Conservation (phyloP, 2,797 vertebrate species). For the Pangasius larnaudii region DNA sequence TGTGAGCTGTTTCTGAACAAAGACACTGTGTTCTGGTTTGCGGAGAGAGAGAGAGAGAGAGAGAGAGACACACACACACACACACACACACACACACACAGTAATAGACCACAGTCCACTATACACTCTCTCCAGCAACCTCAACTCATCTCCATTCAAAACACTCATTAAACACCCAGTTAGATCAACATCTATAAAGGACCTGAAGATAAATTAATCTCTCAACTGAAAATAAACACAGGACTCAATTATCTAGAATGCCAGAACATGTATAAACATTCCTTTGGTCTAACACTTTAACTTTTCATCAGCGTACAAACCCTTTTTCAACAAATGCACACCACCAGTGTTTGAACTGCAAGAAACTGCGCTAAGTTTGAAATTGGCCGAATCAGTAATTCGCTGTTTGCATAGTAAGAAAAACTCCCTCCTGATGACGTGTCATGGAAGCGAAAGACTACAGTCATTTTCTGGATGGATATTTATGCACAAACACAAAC, state of each 20-base stretch:
- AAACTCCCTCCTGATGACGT: neutral
- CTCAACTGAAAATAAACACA: conserved; percentile 10
- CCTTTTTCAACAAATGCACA: neutral
- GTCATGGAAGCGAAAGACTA: neutral
- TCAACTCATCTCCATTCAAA: neutral
- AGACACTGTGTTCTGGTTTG: conserved; percentile 20
- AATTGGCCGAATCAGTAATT: neutral
- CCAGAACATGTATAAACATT: conserved; percentile 7
- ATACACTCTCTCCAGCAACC: neutral
- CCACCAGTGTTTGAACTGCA: neutral
- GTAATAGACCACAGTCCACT: neutral
- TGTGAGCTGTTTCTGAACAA: neutral
- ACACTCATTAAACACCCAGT: neutral
- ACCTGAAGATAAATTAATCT: neutral
- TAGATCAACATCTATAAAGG: neutral
- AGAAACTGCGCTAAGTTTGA: neutral
- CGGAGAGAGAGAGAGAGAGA: neutral
- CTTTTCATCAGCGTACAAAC: neutral
- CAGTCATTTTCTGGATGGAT: neutral
- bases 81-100: neutral
- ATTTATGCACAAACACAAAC: neutral
- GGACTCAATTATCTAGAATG: neutral
- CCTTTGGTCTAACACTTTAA: conserved; percentile 3
- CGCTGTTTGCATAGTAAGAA: neutral
- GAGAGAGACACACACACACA: neutral